Evolutionary conservation across 1,140 invertebrate species (phyloP).

Genomic region (Drosophila littoralis): DNA sequence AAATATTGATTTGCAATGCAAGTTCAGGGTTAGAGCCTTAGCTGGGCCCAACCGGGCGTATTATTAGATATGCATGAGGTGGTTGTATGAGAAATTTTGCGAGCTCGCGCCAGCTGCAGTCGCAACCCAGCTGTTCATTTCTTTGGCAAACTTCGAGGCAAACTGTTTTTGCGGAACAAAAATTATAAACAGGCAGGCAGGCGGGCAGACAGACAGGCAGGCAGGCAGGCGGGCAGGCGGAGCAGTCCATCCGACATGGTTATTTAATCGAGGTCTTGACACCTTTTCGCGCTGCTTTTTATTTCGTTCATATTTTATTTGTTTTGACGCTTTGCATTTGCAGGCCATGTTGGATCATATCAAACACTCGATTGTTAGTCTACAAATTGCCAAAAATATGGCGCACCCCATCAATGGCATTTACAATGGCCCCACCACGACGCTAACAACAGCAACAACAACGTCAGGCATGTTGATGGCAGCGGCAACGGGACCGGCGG

Average conservation of each 20-base stretch:
- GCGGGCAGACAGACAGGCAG: neutral
- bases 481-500: conserved; percentile 14
- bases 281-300: conserved; percentile 18
- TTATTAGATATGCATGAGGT: conserved; percentile 49
- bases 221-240: neutral
- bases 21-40: conserved; percentile 64
- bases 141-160: conserved; percentile 43
- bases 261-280: conserved; percentile 37
- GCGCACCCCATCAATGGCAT: conserved; percentile 94
- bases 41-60: conserved; percentile 1
- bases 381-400: conserved; percentile 98
- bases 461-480: conserved; percentile 8
- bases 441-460: conserved; percentile 23
- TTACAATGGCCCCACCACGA: conserved; percentile 87
- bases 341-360: conserved; percentile 96
- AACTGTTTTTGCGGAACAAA: conserved; percentile 26
- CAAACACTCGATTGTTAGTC: conserved; percentile 98
- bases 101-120: conserved; percentile 35
- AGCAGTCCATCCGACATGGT: conserved; percentile 17
- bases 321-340: conserved; percentile 31
- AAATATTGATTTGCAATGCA: conserved; percentile 68
- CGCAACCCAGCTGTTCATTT: conserved; percentile 46
- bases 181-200: conserved; percentile 2
- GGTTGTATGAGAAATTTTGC: conserved; percentile 30
- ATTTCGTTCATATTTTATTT: neutral